A percentile compares a stretch with the other conserved stretches of the same genome.
Evolutionary conservation across 2,888 invertebrate species (phyloP).

Genomic region (Odontothrips loti): DNA sequence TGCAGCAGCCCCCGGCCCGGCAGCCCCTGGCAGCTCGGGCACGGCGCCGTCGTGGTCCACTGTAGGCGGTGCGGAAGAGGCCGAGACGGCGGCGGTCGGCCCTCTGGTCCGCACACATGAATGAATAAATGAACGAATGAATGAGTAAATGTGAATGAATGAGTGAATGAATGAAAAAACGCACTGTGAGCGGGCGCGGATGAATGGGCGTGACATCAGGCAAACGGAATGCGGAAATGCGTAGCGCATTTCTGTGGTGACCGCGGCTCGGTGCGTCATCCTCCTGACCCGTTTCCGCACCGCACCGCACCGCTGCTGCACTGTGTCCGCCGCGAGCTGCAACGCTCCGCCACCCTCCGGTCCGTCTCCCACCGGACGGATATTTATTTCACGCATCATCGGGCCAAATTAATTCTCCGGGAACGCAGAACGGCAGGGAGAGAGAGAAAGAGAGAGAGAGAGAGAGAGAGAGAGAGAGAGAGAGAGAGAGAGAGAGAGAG

Average conservation of each 20-base stretch:
- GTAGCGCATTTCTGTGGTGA: not conserved
- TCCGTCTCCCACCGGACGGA: not conserved
- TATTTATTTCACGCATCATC: conserved; percentile 11
- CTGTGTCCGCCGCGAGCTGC: not conserved
- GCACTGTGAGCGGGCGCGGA: not conserved
- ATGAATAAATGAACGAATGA: not conserved
- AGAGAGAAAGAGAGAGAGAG: too few species aligned
- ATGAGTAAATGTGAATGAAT: not conserved
- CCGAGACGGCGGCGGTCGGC: not conserved
- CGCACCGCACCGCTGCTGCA: not conserved
- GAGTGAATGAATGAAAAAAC: not conserved
- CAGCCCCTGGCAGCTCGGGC: too few species aligned
- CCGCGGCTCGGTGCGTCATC: not conserved
- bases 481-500: too few species aligned
- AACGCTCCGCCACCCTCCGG: not conserved
- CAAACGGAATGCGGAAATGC: conserved; percentile 5
- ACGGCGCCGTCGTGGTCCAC: too few species aligned
- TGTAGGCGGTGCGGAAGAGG: too few species aligned
- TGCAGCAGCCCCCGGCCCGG: not conserved
- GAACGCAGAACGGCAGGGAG: too few species aligned
- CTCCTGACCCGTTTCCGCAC: not conserved
- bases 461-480: too few species aligned
- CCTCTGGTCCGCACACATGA: not conserved
- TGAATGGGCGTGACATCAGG: not conserved
- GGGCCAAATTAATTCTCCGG: not conserved